These are phyloP conservation scores for Drosophila nr. perissopoda DNA, from an alignment of 2,888 invertebrate genomes.

Conservation along the genomic window DNA sequence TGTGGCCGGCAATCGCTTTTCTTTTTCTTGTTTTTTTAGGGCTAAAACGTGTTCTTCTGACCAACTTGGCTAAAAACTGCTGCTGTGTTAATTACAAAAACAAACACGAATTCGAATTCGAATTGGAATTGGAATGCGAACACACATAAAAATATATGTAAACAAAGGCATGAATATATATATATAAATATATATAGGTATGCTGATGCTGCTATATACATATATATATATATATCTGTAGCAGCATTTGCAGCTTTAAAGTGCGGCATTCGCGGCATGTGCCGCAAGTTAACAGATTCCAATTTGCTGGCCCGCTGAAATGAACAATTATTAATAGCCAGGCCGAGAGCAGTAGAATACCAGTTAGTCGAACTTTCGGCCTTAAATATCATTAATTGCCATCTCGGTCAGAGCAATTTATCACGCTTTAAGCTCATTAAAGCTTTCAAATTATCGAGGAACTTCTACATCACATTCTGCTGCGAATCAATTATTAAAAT, in stretches of 20 bases:
- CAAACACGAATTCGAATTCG: constrained; percentile 25
- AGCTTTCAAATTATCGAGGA: not conserved
- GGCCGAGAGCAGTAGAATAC: not conserved
- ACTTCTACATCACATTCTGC: not conserved
- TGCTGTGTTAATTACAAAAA: constrained; percentile 35
- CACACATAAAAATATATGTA: constrained; percentile 6
- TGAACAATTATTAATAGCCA: not conserved
- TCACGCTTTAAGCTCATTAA: not conserved
- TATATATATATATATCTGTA: not conserved
- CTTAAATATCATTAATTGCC: not conserved
- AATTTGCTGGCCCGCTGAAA: not conserved
- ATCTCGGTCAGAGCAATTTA: not conserved
- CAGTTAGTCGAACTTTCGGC: not conserved
- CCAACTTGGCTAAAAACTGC: constrained; percentile 2
- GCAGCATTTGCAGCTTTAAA: constrained; percentile 3
- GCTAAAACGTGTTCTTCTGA: constrained; percentile 21
- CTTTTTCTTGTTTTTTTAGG: not conserved
- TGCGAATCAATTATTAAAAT: not conserved
- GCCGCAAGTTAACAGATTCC: not conserved
- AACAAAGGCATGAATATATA: constrained; percentile 1
- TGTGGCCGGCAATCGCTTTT: not conserved
- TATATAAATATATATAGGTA: constrained; percentile 6
- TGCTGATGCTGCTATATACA: not conserved
- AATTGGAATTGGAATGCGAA: not conserved
- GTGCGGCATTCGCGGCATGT: constrained; percentile 25